Base-by-base conservation (phyloP, 2,888 invertebrate genomes). In the Keiferia lycopersicella region DNA sequence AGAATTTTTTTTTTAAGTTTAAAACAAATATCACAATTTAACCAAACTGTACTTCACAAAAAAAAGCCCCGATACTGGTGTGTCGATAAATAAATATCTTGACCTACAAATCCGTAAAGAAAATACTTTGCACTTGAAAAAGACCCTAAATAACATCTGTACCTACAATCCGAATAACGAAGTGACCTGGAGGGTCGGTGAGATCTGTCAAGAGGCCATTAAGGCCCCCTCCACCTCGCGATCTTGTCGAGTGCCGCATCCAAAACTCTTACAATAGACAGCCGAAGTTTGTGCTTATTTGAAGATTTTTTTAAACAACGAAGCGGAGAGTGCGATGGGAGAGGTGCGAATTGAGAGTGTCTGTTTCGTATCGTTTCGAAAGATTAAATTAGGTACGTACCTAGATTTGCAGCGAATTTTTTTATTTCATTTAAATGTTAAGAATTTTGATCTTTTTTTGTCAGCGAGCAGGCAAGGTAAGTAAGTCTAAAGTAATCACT, bases 101-200 rank as follows among this genome's bases (percentile, higher is more conserved):
- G 56, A 56, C 30, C 30, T 30, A 56, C 30, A 56, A 26, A 56
- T 26, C 16, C 26, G 10, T n/a, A 34, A 10, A 8, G 8, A 26
- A 56, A 56, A 34, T 56, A 30, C 14, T 30, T 56, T 56, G 11
- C 56, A 56, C 56, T 56, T 56, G 26, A 56, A 26, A 53, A 56
- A 26, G 51, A 53, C 22, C 51, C 14, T 57, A 48, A 57, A 83
- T 84, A 85, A 84, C 82, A 74, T 79, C 77, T 79, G 84, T 84
- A 87, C 87, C 86, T 85, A 87, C 87, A 86, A 88, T 84, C 78
- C 82, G 75, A 85, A 86, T 90, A 91, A 91, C 91, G 89, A 91
- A 91, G 91, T 88, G 88, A 88, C 88, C 87, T 88, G 85, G 73
- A 91, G 91, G 74, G 83, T 81, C 79, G 73, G 81, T 78, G 82